Conservation (phyloP, 23 tunicate genomes). For the Ciona savignyi region DNA sequence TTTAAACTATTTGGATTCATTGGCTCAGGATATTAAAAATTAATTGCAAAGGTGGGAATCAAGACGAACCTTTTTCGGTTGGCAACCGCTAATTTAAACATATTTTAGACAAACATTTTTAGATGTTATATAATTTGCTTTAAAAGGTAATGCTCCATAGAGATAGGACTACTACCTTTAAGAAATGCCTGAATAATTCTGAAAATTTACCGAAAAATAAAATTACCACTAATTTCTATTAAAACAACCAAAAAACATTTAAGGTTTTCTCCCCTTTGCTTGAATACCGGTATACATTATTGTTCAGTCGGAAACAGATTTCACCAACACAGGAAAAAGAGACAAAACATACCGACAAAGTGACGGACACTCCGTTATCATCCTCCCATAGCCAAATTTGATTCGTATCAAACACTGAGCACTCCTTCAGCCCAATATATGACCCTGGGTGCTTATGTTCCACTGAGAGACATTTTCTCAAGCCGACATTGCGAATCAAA, state of each 20-base stretch:
- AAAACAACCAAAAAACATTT: background rate
- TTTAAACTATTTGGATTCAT: no score
- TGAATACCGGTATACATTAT: background rate
- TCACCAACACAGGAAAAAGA: background rate
- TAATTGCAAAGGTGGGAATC: no score
- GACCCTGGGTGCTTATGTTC: conserved; percentile 7
- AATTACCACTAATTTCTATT: background rate
- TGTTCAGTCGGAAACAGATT: background rate
- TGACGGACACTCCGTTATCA: conserved; percentile 7
- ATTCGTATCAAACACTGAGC: background rate
- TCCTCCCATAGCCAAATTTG: conserved; percentile 34
- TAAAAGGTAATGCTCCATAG: no score
- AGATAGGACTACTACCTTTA: no score
- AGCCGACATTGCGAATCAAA: conserved; percentile 18
- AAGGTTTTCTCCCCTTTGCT: background rate
- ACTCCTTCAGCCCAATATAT: conserved; percentile 11
- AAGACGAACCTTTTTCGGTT: no score
- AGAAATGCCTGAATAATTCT: no score
- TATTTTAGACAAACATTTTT: no score
- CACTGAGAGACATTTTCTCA: conserved; percentile 19
- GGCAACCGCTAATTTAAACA: no score
- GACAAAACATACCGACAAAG: conserved; percentile 7
- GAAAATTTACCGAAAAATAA: no score
- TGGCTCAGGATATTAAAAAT: no score
- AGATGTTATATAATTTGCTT: no score